These are phyloP conservation scores for Fundulus diaphanus DNA, from an alignment of 2,797 vertebrate species.

Conservation along the genomic window DNA sequence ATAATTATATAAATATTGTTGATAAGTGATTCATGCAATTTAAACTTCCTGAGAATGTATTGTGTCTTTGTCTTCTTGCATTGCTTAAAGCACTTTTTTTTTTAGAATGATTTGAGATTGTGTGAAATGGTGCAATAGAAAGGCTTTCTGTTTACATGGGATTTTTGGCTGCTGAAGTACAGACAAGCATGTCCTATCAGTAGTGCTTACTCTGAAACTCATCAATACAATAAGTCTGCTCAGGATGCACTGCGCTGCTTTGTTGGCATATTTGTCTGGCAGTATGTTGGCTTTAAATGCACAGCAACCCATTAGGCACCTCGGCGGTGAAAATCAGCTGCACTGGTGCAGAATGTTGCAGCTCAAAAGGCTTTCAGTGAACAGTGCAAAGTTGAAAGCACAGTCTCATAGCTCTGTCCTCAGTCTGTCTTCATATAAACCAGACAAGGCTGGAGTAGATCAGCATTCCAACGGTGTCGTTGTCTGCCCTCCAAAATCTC, in stretches of 20 bases:
- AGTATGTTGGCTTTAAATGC: conserved; percentile 39
- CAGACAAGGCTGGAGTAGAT: conserved; percentile 45
- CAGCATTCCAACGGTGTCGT: conserved; percentile 54
- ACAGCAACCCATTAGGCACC: conserved; percentile 21
- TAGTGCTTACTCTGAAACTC: conserved; percentile 31
- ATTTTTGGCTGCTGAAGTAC: conserved; percentile 22
- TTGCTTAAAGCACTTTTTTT: background rate
- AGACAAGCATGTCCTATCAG: conserved; percentile 30
- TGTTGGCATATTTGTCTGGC: conserved; percentile 33
- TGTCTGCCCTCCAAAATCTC: conserved; percentile 57
- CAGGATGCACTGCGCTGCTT: conserved; percentile 46
- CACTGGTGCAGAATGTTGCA: conserved; percentile 9
- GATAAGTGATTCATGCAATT: background rate
- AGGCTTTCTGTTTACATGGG: conserved; percentile 2
- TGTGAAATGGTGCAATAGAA: background rate
- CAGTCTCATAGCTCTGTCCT: conserved; percentile 10
- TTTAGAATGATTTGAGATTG: background rate
- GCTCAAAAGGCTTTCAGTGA: conserved; percentile 29
- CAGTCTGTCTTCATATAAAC: conserved; percentile 36
- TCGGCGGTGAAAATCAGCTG: conserved; percentile 16
- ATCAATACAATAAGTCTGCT: conserved; percentile 48
- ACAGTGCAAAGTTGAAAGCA: conserved; percentile 17
- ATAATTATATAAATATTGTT: background rate
- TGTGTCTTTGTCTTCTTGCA: too few species aligned
- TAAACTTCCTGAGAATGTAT: background rate